These are phyloP conservation scores for Thymelicus lineola DNA, from an alignment of 2,888 invertebrate species.

Conservation along the genomic window DNA sequence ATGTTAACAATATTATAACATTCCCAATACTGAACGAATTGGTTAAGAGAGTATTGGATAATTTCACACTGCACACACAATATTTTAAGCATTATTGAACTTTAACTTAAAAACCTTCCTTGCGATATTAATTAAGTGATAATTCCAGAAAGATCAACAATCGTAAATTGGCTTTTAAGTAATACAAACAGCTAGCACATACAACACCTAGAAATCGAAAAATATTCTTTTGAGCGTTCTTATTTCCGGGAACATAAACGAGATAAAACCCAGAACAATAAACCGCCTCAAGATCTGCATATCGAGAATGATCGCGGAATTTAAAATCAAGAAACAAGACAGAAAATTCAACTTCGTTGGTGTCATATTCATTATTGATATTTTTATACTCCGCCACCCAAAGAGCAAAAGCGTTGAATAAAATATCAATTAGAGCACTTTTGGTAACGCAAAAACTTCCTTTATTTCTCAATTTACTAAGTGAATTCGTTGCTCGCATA, in stretches of 20 bases:
- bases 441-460: constrained; percentile 66
- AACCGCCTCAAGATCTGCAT: constrained; percentile 26
- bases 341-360: constrained; percentile 54
- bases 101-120: no score
- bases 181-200: no score
- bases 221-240: neutral
- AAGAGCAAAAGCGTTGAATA: constrained; percentile 75
- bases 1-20: no score
- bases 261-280: constrained; percentile 23
- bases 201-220: neutral
- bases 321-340: constrained; percentile 61
- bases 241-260: neutral
- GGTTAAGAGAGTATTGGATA: no score
- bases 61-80: no score
- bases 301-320: constrained; percentile 46
- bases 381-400: constrained; percentile 78
- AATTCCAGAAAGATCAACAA: no score
- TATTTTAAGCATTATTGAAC: no score
- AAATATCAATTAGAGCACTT: constrained; percentile 82
- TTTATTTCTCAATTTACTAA: constrained; percentile 81
- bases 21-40: no score
- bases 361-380: constrained; percentile 72
- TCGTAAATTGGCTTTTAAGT: no score
- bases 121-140: no score
- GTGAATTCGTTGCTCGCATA: constrained; percentile 71